Base-by-base conservation (phyloP, 2,888 invertebrate genomes). In the Buathra laborator region DNA sequence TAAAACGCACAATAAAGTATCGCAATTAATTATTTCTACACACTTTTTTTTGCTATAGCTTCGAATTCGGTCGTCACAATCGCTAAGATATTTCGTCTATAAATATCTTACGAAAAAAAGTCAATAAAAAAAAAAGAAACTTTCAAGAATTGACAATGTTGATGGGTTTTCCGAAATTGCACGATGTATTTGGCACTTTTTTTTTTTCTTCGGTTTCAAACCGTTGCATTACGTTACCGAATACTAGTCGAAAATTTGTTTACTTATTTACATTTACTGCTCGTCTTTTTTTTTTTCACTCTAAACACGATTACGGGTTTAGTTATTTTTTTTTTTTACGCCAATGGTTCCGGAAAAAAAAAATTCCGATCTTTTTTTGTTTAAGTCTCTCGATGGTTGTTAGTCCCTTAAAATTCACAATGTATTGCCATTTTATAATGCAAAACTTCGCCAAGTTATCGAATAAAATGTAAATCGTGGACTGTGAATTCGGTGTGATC, bases 141-240 rank as follows among this genome's bases (percentile, higher is more conserved):
- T 53, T 66, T 56, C 51, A 53, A 24, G 29, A 72, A 72, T 74
- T 74, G 74, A 74, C 74, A 44, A 81, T 48, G 72, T 81, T 46
- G 37, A 74, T 16, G 16, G 29, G 43, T 51, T 44, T 66, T 9
- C 1, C 72, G 66, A 72, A 56, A 80, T 66, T 74, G 68, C 66
- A 77, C 76, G 75, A 14, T 59, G 70, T 51, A 66, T 62, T 62
- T 64, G 70, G 24, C 64, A 64, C 29, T 51, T 43, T 19, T n/a
- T 51, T 51, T 43, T 19, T n/a, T 51, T 37, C 16, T 43, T 64
- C 24, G 71, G 59, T 68, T 62, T 29, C n/a, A 32, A n/a, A 32
- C 24, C 62, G 10, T 32, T 62, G 0, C 14, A 32, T 29, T 32
- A 29, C 29, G 32, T 12, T 44, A 32, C 67, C 62, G 29, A 44